Evolutionary conservation across 2,113 vertebrate species (phyloP), one percentile per base, ranked within the genome.

Genomic region (Enhydra lutris): DNA sequence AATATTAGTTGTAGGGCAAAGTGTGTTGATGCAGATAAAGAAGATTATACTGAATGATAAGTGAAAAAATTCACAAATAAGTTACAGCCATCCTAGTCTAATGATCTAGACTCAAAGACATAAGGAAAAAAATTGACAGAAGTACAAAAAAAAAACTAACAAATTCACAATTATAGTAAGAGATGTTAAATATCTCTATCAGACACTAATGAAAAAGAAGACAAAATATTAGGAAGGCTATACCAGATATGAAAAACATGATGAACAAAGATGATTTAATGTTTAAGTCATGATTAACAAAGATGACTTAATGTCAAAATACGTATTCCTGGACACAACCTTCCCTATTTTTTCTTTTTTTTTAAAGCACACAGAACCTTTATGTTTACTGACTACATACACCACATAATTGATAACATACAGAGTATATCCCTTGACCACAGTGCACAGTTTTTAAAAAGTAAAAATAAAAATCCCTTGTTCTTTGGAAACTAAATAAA

Each of bases 131-230:
- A 93, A 26, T 78, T 42, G 4, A 67, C 18, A 85, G n/a, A 92
- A 55, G 7, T 61, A n/a, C 52, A 90, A 87, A 86, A 34, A 74
- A 74, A 96, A 95, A 89, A n/a, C 34, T 8, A 95, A 78, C 18
- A 65, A 52, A 80, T 50, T n/a, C 47, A 79, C 15, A 81, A 23
- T 86, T 89, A 94, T 17, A 12, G 20, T 74, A 85, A 59, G 3
- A 82, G 31, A 31, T 87, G 13, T 83, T 59, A 88, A 69, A 52
- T 52, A 52, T 34, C 39, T 73, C 11, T 78, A 69, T 87, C 45
- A 93, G 89, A 85, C 87, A 96, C 71, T 84, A 93, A 71, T 88
- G 81, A 89, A 91, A 71, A 85, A 67, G 47, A 74, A 94, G 47
- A 91, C 24, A 89, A 74, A 82, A 92, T 71, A 92, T 20, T 47